phyloP scores from a whole-genome alignment of 2,888 invertebrate species.

The Pinctada fucata region DNA sequence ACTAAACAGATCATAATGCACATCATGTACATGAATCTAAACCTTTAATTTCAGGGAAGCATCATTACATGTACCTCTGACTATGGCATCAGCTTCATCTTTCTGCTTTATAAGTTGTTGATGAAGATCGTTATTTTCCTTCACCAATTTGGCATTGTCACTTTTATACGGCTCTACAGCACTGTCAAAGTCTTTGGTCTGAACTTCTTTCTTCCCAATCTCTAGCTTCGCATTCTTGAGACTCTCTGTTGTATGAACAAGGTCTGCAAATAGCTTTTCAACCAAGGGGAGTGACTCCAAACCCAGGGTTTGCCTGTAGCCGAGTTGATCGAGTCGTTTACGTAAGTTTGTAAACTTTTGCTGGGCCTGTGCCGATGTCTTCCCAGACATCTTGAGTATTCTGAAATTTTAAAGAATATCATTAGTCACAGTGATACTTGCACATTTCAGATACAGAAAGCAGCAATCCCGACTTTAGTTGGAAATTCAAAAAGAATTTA shows the following conservation, averaged over 20 bases:
- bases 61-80: slow-evolving; percentile 64
- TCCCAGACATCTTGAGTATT: slow-evolving; percentile 44
- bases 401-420: not conserved
- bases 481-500: too few species aligned
- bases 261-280: slow-evolving; percentile 87
- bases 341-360: slow-evolving; percentile 80
- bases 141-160: slow-evolving; percentile 77
- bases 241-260: slow-evolving; percentile 91
- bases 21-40: too few species aligned
- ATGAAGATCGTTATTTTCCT: slow-evolving; percentile 77
- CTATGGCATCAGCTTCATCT: slow-evolving; percentile 69
- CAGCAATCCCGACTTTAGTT: not conserved
- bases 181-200: slow-evolving; percentile 59
- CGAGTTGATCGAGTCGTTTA: slow-evolving; percentile 87
- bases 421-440: not conserved
- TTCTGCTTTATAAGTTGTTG: slow-evolving; percentile 72
- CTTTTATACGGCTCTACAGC: slow-evolving; percentile 75
- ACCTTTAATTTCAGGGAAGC: too few species aligned
- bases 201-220: slow-evolving; percentile 58
- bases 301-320: slow-evolving; percentile 86
- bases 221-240: slow-evolving; percentile 88
- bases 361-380: slow-evolving; percentile 66
- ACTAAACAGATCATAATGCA: too few species aligned
- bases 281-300: slow-evolving; percentile 88
- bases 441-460: not conserved